phyloP scores from a whole-genome alignment of 2,113 vertebrate genomes.

The Xiphophorus hellerii region DNA sequence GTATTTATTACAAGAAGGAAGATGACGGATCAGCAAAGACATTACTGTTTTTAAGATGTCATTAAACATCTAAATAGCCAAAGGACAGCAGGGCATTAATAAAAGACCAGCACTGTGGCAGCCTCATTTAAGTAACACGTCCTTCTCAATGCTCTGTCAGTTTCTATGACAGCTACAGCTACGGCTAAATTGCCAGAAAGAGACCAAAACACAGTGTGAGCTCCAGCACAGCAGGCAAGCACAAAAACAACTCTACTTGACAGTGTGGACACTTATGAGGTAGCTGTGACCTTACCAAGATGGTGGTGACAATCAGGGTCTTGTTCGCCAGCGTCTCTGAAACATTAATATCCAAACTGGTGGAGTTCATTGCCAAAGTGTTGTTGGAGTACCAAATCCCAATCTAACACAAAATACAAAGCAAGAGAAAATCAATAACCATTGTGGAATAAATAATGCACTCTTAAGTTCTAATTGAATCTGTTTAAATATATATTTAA shows the following conservation, averaged over 20 bases:
- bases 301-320: slow-evolving; percentile 92
- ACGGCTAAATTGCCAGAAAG: slow-evolving; percentile 60
- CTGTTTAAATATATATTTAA: slow-evolving; percentile 7
- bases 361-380: slow-evolving; percentile 91
- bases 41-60: slow-evolving; percentile 24
- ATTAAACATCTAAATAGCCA: slow-evolving; percentile 17
- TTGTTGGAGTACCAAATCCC: slow-evolving; percentile 95
- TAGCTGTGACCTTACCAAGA: slow-evolving; percentile 84
- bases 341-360: slow-evolving; percentile 89
- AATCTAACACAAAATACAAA: slow-evolving; percentile 76
- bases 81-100: slow-evolving; percentile 13
- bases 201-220: slow-evolving; percentile 50
- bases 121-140: slow-evolving; percentile 36
- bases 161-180: slow-evolving; percentile 61
- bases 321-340: slow-evolving; percentile 92
- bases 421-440: slow-evolving; percentile 46
- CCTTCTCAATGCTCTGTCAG: slow-evolving; percentile 42
- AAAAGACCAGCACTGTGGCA: slow-evolving; percentile 21
- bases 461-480: slow-evolving; percentile 20
- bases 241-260: slow-evolving; percentile 35
- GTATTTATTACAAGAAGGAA: background rate
- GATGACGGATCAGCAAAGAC: background rate
- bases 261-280: slow-evolving; percentile 11
- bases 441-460: slow-evolving; percentile 53
- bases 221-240: slow-evolving; percentile 22